Conservation (phyloP, 2,888 invertebrate species). For the Xylota segnis region DNA sequence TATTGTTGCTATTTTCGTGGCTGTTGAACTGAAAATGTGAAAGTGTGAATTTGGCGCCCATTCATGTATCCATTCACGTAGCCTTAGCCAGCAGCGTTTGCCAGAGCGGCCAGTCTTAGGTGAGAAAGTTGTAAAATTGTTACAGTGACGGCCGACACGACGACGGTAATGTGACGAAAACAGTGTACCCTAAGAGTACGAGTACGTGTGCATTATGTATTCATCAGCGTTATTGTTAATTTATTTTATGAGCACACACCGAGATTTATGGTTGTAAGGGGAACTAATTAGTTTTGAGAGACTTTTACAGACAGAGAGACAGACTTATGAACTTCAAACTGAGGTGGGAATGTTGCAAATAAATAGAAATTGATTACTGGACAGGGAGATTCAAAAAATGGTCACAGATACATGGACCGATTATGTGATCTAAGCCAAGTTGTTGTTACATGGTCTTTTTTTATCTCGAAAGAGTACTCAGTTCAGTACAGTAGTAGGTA, state of each 20-base stretch:
- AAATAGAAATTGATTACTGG: background rate
- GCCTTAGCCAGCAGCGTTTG: too few relatives aligned
- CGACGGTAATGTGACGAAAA: slow-evolving; percentile 12
- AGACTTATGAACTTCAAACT: background rate
- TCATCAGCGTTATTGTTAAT: slow-evolving; percentile 15
- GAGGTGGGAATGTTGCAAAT: background rate
- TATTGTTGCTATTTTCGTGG: slow-evolving; percentile 7
- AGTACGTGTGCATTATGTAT: background rate
- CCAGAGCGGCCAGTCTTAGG: background rate
- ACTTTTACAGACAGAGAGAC: background rate
- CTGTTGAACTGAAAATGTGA: slow-evolving; percentile 28
- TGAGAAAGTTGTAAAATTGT: slow-evolving; percentile 37
- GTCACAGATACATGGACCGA: background rate
- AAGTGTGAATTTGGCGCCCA: slow-evolving; percentile 60
- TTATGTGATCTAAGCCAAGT: background rate
- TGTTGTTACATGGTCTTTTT: too few relatives aligned
- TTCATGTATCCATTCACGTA: slow-evolving; percentile 16
- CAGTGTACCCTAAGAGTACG: background rate
- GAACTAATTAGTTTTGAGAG: slow-evolving; percentile 23
- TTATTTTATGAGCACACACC: slow-evolving; percentile 11
- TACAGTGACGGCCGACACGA: slow-evolving; percentile 1
- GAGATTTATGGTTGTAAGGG: slow-evolving; percentile 21
- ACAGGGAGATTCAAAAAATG: background rate
- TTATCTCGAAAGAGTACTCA: too few relatives aligned
- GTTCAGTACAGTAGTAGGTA: too few relatives aligned